Percentiles rank a stretch among this genome's conserved stretches.
phyloP scores from a whole-genome alignment of 2,113 vertebrate species.

The Nipponia nippon region DNA sequence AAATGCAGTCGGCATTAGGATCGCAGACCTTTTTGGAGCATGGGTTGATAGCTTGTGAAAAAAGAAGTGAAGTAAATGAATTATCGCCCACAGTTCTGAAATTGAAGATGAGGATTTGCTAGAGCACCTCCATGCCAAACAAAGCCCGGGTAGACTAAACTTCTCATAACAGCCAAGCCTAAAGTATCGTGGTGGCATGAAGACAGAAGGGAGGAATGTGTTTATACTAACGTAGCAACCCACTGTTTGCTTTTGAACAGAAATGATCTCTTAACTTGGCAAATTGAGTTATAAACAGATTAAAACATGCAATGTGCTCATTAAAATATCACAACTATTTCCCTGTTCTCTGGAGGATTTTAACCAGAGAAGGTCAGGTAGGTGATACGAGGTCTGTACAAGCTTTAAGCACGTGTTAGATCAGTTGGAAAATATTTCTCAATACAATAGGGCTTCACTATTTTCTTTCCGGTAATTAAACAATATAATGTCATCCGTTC shows the following conservation, averaged over 20 bases:
- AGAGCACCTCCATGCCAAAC: background rate
- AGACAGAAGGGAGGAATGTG: background rate
- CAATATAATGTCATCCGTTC: background rate
- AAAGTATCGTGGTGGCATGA: background rate
- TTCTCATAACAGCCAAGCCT: background rate
- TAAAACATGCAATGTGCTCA: background rate
- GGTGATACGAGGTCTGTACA: background rate
- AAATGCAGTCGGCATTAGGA: constrained; percentile 74
- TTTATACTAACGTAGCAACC: background rate
- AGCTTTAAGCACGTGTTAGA: background rate
- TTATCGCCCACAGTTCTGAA: background rate
- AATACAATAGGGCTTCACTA: background rate
- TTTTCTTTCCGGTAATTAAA: constrained; percentile 42
- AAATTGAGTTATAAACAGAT: background rate
- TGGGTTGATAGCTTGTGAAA: constrained; percentile 83
- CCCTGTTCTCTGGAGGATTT: background rate
- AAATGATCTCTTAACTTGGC: constrained; percentile 6
- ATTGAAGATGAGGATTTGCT: background rate
- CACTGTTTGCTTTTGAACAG: background rate
- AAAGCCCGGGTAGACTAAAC: constrained; percentile 2
- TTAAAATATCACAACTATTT: constrained; percentile 22
- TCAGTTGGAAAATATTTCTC: constrained; percentile 47
- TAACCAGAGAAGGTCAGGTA: background rate
- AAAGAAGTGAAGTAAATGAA: background rate
- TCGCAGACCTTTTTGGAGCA: constrained; percentile 80